Percentiles rank a stretch among this genome's conserved stretches.
These are phyloP conservation scores for Otolemur garnettii DNA, from an alignment of 2,113 vertebrate species.

Conservation along the genomic window DNA sequence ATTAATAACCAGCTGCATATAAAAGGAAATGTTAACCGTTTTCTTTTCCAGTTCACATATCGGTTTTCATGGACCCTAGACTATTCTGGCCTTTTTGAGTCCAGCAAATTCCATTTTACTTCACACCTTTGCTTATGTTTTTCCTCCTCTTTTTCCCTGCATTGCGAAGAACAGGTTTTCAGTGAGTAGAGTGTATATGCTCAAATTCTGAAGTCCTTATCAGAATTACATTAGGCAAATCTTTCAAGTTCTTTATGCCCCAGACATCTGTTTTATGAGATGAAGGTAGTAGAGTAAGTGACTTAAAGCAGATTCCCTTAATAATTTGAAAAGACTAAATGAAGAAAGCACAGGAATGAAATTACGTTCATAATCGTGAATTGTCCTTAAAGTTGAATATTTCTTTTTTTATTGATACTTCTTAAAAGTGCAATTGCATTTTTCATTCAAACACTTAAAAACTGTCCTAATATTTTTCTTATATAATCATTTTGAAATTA, in stretches of 20 bases:
- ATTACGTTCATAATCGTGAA: not conserved
- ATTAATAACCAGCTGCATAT: not conserved
- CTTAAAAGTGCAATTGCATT: conserved; percentile 1
- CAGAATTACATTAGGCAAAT: too few species aligned
- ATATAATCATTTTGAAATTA: conserved; percentile 54
- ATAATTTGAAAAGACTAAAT: not conserved
- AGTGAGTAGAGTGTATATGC: not conserved
- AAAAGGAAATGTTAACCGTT: not conserved
- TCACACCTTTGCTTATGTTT: not conserved
- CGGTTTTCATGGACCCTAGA: not conserved
- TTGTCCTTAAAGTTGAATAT: not conserved
- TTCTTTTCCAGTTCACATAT: not conserved
- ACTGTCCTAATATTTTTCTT: conserved; percentile 23
- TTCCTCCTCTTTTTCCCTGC: not conserved
- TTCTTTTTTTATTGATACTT: not conserved
- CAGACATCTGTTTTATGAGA: not conserved
- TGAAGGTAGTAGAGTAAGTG: not conserved
- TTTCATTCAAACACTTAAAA: not conserved
- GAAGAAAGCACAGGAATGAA: not conserved
- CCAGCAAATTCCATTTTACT: not conserved
- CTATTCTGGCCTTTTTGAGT: not conserved
- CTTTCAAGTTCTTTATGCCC: not conserved
- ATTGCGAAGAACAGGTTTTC: not conserved
- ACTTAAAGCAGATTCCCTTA: not conserved
- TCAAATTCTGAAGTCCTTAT: not conserved